Evolutionary conservation across 37 sponge, comb jelly and placozoan genomes (phyloP), one percentile per base, ranked within the genome.

Genomic region (Oopsacas minuta): DNA sequence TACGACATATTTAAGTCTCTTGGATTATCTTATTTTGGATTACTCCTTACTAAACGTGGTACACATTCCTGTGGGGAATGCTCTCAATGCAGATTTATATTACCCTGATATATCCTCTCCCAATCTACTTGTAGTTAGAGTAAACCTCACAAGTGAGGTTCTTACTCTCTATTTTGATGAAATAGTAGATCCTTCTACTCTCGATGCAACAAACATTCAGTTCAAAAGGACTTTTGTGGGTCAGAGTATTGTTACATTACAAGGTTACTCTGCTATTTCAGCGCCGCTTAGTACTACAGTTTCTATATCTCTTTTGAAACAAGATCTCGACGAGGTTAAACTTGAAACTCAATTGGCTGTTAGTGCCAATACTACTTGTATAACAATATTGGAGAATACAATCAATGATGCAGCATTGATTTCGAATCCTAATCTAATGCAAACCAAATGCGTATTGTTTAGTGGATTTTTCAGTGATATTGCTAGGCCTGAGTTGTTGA

Each of bases 301-400:
- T 22, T 38, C 82, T 8, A 81, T 95, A 20, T 0, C 42, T 35
- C 83, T 95, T 0, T 81, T 91, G 37, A 81, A 86, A 34, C 87
- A 93, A 69, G 93, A 95, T 53, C 90, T 95, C 0, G 87, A 95
- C 82, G 84, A 82, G 8, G 90, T 95, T 37, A 95, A 95, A 52
- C 90, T 95, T 36, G 37, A 88, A 39, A 91, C 93, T n/a, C 81
- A 86, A 5, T 52, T 95, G 23, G 93, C 96, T 39, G 87, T 86
- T 5, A 85, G 85, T 0, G 46, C 36, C 8, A 94, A 94, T 82
- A 87, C 91, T 61, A 94, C 91, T 1, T 94, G 94, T 37, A 34
- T 94, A 5, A 34, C 51, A n/a, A 28, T 91, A 8, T 3, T n/a
- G 37, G 52, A 36, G 23, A 83, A 36, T 37, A 42, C 85, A 17